Conservation (phyloP, 2,113 vertebrate genomes). For the Urocitellus parryii region DNA sequence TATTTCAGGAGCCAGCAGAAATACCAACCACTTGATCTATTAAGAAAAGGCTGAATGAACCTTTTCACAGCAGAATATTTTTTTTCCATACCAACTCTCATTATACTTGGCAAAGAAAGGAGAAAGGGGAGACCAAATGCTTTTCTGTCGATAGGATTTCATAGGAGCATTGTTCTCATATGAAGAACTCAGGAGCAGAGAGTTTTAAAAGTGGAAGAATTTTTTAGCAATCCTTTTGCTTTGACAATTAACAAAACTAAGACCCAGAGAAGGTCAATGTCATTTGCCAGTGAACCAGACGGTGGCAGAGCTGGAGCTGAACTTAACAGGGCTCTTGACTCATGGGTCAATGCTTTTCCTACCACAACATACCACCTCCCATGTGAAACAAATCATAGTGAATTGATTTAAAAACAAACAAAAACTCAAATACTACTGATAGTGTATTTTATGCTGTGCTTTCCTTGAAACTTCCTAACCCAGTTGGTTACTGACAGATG, state of each 20-base stretch:
- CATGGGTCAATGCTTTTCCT: background rate
- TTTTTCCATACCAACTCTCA: slow-evolving; percentile 77
- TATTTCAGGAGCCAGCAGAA: slow-evolving; percentile 89
- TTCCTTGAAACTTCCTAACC: background rate
- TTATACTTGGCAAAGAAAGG: slow-evolving; percentile 69
- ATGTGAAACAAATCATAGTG: background rate
- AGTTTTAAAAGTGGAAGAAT: slow-evolving; percentile 41
- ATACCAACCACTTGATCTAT: slow-evolving; percentile 86
- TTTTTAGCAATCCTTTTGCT: slow-evolving; percentile 4
- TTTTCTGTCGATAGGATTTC: slow-evolving; percentile 62
- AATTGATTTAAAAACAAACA: background rate
- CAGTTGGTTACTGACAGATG: background rate
- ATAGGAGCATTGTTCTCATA: slow-evolving; percentile 15
- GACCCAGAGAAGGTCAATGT: background rate
- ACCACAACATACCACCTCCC: background rate
- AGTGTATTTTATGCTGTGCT: background rate
- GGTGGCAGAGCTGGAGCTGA: background rate
- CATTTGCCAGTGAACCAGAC: background rate
- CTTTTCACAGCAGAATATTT: slow-evolving; percentile 85
- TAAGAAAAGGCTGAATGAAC: slow-evolving; percentile 87
- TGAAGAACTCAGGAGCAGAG: slow-evolving; percentile 27
- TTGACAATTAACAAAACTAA: background rate
- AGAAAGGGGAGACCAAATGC: slow-evolving; percentile 49
- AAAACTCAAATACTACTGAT: background rate
- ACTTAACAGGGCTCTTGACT: background rate